These are phyloP conservation scores for Anhinga rufa DNA, from an alignment of 2,113 vertebrate genomes.

Conservation along the genomic window DNA sequence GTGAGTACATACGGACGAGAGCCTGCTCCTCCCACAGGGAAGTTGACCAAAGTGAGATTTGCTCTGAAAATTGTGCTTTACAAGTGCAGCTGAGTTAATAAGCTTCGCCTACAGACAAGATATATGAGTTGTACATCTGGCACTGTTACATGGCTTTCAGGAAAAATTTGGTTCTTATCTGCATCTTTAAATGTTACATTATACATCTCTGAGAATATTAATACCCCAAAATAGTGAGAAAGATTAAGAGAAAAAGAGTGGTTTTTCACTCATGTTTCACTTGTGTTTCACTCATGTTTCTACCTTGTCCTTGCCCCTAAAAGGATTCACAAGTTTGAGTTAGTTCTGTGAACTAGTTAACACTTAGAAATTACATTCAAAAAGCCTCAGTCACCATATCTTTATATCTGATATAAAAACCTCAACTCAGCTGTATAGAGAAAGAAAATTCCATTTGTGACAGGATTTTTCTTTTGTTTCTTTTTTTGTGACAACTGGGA, in stretches of 20 bases:
- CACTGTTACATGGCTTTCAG: background rate
- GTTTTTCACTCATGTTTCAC: background rate
- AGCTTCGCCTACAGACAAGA: background rate
- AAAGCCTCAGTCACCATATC: accelerated
- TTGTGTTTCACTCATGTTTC: background rate
- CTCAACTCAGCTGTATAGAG: background rate
- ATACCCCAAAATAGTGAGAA: background rate
- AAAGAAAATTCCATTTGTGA: background rate
- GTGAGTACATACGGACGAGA: background rate
- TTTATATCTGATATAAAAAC: background rate
- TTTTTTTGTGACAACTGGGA: accelerated
- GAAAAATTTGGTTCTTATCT: background rate
- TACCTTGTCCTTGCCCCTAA: background rate
- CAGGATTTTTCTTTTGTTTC: background rate
- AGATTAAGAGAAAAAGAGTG: background rate
- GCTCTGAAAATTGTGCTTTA: background rate
- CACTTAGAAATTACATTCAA: background rate
- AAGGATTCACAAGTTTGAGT: background rate
- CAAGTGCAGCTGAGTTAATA: background rate
- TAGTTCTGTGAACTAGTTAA: background rate
- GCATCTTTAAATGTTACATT: background rate
- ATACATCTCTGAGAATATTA: background rate
- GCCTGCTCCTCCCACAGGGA: background rate
- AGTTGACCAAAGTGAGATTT: background rate
- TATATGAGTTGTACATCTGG: background rate